These are phyloP conservation scores for Dysdera silvatica DNA, from an alignment of 1,140 invertebrate species.

Conservation along the genomic window DNA sequence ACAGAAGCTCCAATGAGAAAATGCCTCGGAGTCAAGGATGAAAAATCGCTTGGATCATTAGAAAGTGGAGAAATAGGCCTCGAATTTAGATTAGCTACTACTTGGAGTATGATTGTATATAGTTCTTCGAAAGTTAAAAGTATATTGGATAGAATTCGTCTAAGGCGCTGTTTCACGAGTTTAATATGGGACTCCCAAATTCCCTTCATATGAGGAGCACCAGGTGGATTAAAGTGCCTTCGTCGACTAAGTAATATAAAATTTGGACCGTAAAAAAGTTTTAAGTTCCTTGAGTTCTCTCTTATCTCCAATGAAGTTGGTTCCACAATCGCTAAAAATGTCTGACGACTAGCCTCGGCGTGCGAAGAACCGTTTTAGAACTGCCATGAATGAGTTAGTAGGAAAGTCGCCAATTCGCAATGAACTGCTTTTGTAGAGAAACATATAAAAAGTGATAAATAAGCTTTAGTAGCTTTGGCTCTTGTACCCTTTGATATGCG, in stretches of 20 bases:
- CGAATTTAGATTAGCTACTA: conserved; percentile 41
- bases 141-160: background rate
- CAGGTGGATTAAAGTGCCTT: conserved; percentile 44
- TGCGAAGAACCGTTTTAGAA: conserved; percentile 34
- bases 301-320: conserved; percentile 35
- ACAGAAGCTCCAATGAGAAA: conserved; percentile 25
- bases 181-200: conserved; percentile 26
- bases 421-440: conserved; percentile 28
- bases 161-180: conserved; percentile 33
- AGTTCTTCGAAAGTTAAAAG: conserved; percentile 35
- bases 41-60: conserved; percentile 36
- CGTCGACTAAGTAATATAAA: background rate
- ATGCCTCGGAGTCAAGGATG: conserved; percentile 37
- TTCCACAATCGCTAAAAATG: conserved; percentile 39
- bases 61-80: conserved; percentile 35
- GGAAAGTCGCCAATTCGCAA: conserved; percentile 25
- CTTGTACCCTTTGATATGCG: background rate
- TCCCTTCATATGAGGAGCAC: conserved; percentile 40
- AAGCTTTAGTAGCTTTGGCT: background rate
- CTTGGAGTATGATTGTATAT: conserved; percentile 34
- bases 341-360: conserved; percentile 33
- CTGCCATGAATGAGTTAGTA: conserved; percentile 33
- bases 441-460: conserved; percentile 29
- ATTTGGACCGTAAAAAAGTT: background rate
- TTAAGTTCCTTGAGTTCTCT: background rate